Evolutionary conservation across 2,113 vertebrate genomes (phyloP).

Genomic region (Pseudonaja textilis): DNA sequence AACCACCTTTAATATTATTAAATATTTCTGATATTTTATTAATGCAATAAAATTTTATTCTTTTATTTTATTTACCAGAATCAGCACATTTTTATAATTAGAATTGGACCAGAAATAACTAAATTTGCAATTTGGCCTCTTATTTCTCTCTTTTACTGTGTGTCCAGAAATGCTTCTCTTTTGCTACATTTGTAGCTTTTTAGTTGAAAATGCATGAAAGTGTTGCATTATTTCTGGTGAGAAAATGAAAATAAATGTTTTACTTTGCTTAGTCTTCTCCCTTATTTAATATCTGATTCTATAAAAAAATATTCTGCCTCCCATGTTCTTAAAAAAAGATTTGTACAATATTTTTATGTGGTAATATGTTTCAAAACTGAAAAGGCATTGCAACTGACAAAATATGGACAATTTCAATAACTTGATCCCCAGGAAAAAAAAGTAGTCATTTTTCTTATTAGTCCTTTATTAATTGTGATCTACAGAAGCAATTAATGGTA

Average conservation of each 20-base stretch:
- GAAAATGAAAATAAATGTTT: constrained; percentile 26
- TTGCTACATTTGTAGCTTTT: constrained; percentile 44
- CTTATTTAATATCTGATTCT: constrained; percentile 12
- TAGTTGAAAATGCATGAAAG: not conserved
- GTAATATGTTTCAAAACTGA: not conserved
- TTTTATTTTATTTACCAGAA: not conserved
- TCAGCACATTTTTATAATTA: not conserved
- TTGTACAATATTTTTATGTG: constrained; percentile 27
- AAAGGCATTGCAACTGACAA: not conserved
- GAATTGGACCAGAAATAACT: not conserved
- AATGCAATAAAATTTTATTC: not conserved
- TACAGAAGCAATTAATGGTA: constrained; percentile 3
- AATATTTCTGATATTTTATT: not conserved
- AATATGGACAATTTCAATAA: not conserved
- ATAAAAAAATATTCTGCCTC: not conserved
- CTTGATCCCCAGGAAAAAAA: not conserved
- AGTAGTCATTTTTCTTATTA: not conserved
- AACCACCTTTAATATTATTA: not conserved
- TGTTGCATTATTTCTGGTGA: constrained; percentile 38
- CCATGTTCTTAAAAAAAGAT: not conserved
- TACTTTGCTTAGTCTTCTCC: not conserved
- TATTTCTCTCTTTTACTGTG: constrained; percentile 29
- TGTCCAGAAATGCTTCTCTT: constrained; percentile 31
- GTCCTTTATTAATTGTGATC: not conserved
- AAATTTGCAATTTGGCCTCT: not conserved